Evolutionary conservation across 2,113 vertebrate species (phyloP).

Genomic region (Hypanus sabinus): DNA sequence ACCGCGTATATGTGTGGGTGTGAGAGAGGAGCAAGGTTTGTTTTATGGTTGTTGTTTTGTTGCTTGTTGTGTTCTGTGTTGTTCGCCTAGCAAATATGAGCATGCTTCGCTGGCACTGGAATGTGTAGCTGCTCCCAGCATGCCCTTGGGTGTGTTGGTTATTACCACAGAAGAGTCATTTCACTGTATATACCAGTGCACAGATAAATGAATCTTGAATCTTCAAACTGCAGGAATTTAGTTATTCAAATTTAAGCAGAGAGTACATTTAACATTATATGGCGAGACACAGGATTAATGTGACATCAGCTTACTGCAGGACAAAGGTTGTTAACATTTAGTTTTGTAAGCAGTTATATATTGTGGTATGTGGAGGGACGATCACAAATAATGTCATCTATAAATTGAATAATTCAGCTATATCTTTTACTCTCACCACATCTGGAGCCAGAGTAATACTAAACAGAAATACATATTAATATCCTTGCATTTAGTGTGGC

Average conservation of each 20-base stretch:
- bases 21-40: too few species aligned
- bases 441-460: neutral
- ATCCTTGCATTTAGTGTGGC: neutral
- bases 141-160: too few species aligned
- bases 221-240: neutral
- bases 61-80: too few species aligned
- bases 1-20: too few species aligned
- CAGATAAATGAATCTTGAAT: too few species aligned
- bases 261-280: neutral
- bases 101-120: too few species aligned
- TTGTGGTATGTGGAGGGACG: neutral
- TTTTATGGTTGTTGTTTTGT: too few species aligned
- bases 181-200: too few species aligned
- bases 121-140: too few species aligned
- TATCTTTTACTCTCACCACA: neutral
- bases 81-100: too few species aligned
- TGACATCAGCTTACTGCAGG: neutral
- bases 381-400: neutral
- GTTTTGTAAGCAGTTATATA: neutral
- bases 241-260: neutral
- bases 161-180: too few species aligned
- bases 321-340: neutral
- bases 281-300: neutral
- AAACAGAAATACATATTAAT: conserved; percentile 24
- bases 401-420: neutral